Evolutionary conservation across 1,140 invertebrate species (phyloP).

Genomic region (Conopomorpha cramerella): DNA sequence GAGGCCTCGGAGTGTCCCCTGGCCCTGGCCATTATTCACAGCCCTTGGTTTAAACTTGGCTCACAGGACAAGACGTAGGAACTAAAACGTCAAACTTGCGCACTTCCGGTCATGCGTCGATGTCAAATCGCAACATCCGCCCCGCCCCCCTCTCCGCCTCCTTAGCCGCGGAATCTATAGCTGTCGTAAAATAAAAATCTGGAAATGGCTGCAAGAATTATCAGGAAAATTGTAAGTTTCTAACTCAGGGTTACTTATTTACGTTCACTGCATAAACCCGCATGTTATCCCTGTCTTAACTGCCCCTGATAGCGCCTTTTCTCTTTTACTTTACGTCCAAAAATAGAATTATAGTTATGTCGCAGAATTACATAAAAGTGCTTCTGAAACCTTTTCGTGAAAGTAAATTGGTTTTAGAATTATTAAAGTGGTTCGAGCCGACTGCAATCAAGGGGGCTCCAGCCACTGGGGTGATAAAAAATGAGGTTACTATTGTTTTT

Average conservation of each 20-base stretch:
- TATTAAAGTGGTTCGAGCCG: conserved; percentile 36
- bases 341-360: conserved; percentile 59
- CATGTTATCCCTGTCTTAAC: conserved; percentile 20
- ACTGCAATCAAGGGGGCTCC: conserved; percentile 15
- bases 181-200: conserved; percentile 39
- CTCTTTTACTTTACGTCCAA: conserved; percentile 39
- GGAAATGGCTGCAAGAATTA: conserved; percentile 58
- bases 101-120: conserved; percentile 58
- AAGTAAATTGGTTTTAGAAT: conserved; percentile 40
- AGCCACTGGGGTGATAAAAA: conserved; percentile 21
- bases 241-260: conserved; percentile 27
- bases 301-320: conserved; percentile 11
- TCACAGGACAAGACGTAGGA: no score
- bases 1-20: no score
- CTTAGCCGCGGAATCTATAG: conserved; percentile 33
- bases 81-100: no score
- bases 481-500: conserved; percentile 39
- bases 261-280: conserved; percentile 15
- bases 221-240: conserved; percentile 58
- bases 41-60: no score
- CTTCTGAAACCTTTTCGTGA: conserved; percentile 57
- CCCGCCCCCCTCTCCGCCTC: conserved; percentile 30
- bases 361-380: conserved; percentile 59
- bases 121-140: conserved; percentile 35
- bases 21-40: no score